Percentiles rank a stretch among this genome's conserved stretches.
phyloP scores from a whole-genome alignment of 1,140 invertebrate genomes.

The Pseudachorutes palmiensis region DNA sequence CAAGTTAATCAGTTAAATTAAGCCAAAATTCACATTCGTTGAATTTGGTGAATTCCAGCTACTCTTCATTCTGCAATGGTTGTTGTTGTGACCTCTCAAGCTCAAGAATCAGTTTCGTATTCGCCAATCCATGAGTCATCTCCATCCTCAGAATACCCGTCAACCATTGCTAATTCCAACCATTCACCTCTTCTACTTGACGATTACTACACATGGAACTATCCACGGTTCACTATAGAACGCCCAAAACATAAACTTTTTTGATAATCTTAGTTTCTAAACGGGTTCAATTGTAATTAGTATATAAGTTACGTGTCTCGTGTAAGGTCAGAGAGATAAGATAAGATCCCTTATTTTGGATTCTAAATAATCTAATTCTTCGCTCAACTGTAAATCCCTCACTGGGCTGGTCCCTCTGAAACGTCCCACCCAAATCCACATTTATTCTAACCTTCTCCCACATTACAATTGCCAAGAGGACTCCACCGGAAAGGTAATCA shows the following conservation, averaged over 20 bases:
- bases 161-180: neutral
- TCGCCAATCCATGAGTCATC: neutral
- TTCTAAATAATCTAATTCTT: too few species aligned
- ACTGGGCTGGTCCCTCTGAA: too few species aligned
- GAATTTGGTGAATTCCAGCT: neutral
- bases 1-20: too few species aligned
- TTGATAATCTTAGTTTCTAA: neutral
- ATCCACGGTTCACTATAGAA: neutral
- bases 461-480: too few species aligned
- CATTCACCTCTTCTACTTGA: neutral
- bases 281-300: neutral
- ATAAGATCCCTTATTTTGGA: too few species aligned
- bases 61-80: neutral
- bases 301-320: neutral
- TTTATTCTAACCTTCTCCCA: too few species aligned
- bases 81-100: too few species aligned
- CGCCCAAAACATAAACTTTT: neutral
- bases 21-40: neutral
- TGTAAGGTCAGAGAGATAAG: neutral
- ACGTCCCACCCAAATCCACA: too few species aligned
- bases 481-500: too few species aligned
- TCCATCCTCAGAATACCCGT: neutral
- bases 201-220: neutral
- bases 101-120: too few species aligned
- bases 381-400: too few species aligned